Evolutionary conservation across 2,113 vertebrate genomes (phyloP), one percentile per base, ranked within the genome.

Genomic region (Piaya cayana): DNA sequence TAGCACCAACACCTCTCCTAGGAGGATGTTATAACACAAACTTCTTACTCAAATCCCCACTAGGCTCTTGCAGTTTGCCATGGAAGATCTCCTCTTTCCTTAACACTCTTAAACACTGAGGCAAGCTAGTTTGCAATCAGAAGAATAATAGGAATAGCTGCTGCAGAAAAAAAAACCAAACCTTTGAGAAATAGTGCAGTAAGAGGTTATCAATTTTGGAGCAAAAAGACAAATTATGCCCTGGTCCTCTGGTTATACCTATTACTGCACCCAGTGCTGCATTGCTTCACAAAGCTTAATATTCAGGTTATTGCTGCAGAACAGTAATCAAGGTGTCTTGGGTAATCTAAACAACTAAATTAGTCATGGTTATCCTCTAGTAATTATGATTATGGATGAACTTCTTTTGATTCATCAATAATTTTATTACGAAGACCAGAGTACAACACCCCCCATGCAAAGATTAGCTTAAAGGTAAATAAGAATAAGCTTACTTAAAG

Each of bases 201-300:
- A 80, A 95, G 78, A 80, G 79, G 64, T 88, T 92, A 97, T 58
- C 71, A 93, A 8, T 82, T 39, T 88, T 90, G 56, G 70, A 86
- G 20, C 53, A 90, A 95, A 90, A 13, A 90, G 68, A 93, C 16
- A 88, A 80, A 64, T 62, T 80, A 15, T 86, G 36, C 58, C 87
- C 43, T 34, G 68, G 16, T 39, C 12, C 29, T 93, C 76, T 64
- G 67, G 82, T 82, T 79, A 23, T 26, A 67, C 32, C 45, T 94
- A 34, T 29, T 83, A n/a, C 63, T 84, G 8, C 15, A 79, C 67
- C 76, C 79, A 55, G 45, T 32, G 62, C 53, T 85, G 69, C 78
- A 84, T 58, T 75, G 78, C 72, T 81, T 86, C 36, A 36, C 22
- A 39, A 86, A 68, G 63, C 34, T 63, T 86, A 95, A 92, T 65